Conservation (phyloP, 2,888 invertebrate genomes). For the Pterostichus madidus region DNA sequence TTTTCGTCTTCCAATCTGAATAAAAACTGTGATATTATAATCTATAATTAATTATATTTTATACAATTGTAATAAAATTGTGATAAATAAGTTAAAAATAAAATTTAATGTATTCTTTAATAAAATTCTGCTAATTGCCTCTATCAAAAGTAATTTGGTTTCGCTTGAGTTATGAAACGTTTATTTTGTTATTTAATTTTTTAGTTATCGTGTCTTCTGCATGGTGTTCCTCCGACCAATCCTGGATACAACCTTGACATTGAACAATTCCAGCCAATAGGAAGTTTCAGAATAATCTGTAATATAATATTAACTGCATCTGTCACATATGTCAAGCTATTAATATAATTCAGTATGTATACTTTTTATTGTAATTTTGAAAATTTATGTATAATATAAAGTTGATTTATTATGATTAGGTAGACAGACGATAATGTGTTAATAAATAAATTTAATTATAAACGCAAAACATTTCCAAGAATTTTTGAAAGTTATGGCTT, state of each 20-base stretch:
- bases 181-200: conserved; percentile 15
- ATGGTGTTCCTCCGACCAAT: conserved; percentile 1
- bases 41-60: too few species aligned
- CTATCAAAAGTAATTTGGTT: neutral
- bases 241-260: conserved; percentile 40
- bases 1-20: too few species aligned
- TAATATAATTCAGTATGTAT: conserved; percentile 33
- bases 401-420: conserved; percentile 54
- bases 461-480: conserved; percentile 38
- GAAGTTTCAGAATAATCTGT: conserved; percentile 14
- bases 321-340: conserved; percentile 42
- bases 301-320: conserved; percentile 21
- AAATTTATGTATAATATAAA: conserved; percentile 44
- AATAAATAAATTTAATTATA: conserved; percentile 32
- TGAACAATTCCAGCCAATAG: conserved; percentile 27
- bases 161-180: neutral
- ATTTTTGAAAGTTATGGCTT: neutral
- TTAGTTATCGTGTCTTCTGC: neutral
- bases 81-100: too few species aligned
- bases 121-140: conserved; percentile 2
- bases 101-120: neutral
- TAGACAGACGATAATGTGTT: conserved; percentile 24
- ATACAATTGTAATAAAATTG: too few species aligned
- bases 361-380: conserved; percentile 48
- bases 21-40: too few species aligned